These are phyloP conservation scores for Tragelaphus strepsiceros DNA, from an alignment of 2,113 vertebrate genomes.

Conservation along the genomic window DNA sequence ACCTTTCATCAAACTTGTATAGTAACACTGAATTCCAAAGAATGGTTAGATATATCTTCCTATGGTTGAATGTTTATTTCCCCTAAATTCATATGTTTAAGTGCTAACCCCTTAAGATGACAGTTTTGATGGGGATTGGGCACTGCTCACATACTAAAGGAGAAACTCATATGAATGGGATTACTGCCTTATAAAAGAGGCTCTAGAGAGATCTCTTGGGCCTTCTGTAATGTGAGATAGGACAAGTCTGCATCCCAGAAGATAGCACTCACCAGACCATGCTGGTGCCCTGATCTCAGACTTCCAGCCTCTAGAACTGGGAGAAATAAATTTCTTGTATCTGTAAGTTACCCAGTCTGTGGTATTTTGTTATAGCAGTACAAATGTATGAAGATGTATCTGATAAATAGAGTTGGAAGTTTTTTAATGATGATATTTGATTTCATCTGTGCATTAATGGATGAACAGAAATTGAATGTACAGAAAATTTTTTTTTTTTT, in stretches of 20 bases:
- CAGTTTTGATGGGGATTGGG: not conserved
- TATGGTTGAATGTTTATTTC: not conserved
- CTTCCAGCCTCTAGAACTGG: not conserved
- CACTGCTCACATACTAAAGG: not conserved
- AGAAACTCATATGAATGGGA: not conserved
- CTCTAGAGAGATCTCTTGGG: not conserved
- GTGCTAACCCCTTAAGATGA: not conserved
- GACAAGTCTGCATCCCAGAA: not conserved
- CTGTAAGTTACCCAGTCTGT: not conserved
- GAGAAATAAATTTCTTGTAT: not conserved
- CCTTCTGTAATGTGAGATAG: not conserved
- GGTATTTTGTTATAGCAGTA: not conserved
- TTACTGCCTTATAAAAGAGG: not conserved
- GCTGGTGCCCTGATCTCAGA: not conserved
- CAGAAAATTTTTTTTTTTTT: not conserved
- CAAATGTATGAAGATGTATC: not conserved
- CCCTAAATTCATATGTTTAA: not conserved
- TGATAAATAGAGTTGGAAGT: not conserved
- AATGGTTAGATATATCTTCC: not conserved
- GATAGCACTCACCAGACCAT: not conserved
- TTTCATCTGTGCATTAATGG: not conserved
- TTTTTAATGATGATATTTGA: not conserved
- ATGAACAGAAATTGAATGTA: not conserved
- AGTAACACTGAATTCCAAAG: not conserved
- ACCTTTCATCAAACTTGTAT: not conserved